Base-by-base conservation (phyloP, 2,113 vertebrate species). In the Corythaixoides concolor region DNA sequence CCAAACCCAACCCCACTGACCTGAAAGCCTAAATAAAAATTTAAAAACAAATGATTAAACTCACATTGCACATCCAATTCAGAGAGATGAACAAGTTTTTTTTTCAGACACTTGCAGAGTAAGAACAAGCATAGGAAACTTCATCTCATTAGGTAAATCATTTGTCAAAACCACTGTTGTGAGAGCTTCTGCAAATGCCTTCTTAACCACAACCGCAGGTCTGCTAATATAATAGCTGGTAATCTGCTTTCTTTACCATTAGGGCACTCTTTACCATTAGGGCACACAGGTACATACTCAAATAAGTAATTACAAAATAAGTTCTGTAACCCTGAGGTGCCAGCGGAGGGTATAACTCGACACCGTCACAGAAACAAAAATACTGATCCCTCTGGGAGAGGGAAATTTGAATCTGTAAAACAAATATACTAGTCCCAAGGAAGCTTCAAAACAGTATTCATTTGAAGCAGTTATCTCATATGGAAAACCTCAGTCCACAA, bases 401-500 rank as follows among this genome's bases (percentile, higher is more conserved):
- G 23, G 60, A 95, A 86, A 84, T 27, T 37, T 77, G 52, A 79
- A 92, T 21, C 0, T 0, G 5, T 41, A 58, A 80, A 24, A 60
- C 17, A 90, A 80, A 58, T 9, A 64, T 12, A 7, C 18, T 39
- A 43, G 35, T 56, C 67, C 27, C 35, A 93, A 72, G 39, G 53
- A 93, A 75, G 52, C 41, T 90, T 89, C 64, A 77, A 75, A 91
- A 45, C 28, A 72, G 83, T 6, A 89, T 9, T 75, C 19, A 13
- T 80, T 43, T 83, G 63, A 88, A 88, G 77, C 12, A 90, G 69
- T 47, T 96, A 87, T 84, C 89, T 79, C 50, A 47, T 41, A 69
- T 14, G 45, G 67, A 96, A 96, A 96, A 83, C 67, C 58, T 96
- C 87, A 88, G 37, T 27, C 52, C 3, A 14, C 53, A 90, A 91